Base-by-base conservation (phyloP, 92 coral and sea anemone species). In the Bergia sp. region DNA sequence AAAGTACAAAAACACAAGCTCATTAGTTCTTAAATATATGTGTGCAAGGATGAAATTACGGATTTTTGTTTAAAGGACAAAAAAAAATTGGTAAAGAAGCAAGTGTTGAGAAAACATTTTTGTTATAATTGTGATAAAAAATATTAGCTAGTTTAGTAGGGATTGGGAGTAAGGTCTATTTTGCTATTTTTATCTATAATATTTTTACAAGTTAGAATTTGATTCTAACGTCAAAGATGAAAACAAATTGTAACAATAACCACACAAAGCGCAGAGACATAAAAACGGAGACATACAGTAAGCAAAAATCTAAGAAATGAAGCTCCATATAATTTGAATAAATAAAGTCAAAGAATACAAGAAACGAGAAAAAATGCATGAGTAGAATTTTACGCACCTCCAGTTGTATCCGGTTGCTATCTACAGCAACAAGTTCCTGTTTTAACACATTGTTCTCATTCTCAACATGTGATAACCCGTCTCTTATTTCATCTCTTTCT, bases 341-440 rank as follows among this genome's bases (percentile, higher is more conserved):
- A 5, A 53, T 53, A 12, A 11, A 53, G 16, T 53, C 3, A 53
- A 53, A 47, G 53, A 8, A 47, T 7, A 12, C 53, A 7, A 8
- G 53, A 53, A 53, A 53, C 16, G 58, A 10, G 58, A 10, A 53
- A 53, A 53, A 10, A 1, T 53, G 58, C 11, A 12, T 53, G 40
- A 45, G 38, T 20, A 23, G 9, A 4, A 80, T 61, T 10, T n/a
- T 65, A 45, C 87, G 13, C 16, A 84, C 87, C 87, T 84, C 87
- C 65, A 84, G 44, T n/a, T 84, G 87, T 21, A 84, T 47, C 13
- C 87, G 87, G 87, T 84, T 84, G 79, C 87, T 84, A 73, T 84
- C 87, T 0, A 12, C 87, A 1, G 87, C 65, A 36, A 84, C 78
- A 44, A 84, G 87, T 29, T 84, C 64, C 67, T 84, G 69, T 71